Conservation (phyloP, 2,888 invertebrate genomes). For the Therioaphis trifolii region DNA sequence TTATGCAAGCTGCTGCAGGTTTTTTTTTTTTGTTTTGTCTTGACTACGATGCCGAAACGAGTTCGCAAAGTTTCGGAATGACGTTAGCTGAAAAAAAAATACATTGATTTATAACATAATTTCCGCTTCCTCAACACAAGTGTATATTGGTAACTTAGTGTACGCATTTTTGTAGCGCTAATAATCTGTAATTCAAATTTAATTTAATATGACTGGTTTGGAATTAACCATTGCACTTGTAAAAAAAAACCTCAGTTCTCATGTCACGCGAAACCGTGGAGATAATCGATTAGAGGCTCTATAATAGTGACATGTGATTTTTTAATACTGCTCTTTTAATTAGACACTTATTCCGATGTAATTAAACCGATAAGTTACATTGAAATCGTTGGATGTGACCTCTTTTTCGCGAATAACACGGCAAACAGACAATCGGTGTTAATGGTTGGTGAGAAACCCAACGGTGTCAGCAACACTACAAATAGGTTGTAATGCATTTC, state of each 20-base stretch:
- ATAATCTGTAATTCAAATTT: conserved; percentile 31
- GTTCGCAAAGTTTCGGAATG: conserved; percentile 53
- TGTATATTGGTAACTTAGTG: not conserved
- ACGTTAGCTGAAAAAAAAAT: conserved; percentile 30
- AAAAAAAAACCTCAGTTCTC: conserved; percentile 21
- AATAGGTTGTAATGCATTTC: not conserved
- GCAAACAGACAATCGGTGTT: conserved; percentile 17
- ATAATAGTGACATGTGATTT: conserved; percentile 22
- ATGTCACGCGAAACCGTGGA: conserved; percentile 36
- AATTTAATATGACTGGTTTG: conserved; percentile 24
- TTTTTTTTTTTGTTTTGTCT: conserved; percentile 33
- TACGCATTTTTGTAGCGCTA: not conserved
- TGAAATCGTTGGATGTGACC: conserved; percentile 23
- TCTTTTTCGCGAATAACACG: not conserved
- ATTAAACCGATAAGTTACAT: conserved; percentile 47
- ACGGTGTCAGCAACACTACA: conserved; percentile 14
- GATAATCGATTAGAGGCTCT: conserved; percentile 5
- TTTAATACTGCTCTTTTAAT: conserved; percentile 25
- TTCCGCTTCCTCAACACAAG: conserved; percentile 28
- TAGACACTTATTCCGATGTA: conserved; percentile 25
- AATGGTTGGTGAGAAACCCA: conserved; percentile 22
- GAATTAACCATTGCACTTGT: conserved; percentile 27
- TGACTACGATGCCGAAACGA: conserved; percentile 47
- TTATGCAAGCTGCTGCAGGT: conserved; percentile 48
- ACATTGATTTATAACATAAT: conserved; percentile 60